A percentile compares a stretch with the other conserved stretches of the same genome.
These are phyloP conservation scores for Osmoderma eremita DNA, from an alignment of 2,888 invertebrate genomes.

Conservation along the genomic window DNA sequence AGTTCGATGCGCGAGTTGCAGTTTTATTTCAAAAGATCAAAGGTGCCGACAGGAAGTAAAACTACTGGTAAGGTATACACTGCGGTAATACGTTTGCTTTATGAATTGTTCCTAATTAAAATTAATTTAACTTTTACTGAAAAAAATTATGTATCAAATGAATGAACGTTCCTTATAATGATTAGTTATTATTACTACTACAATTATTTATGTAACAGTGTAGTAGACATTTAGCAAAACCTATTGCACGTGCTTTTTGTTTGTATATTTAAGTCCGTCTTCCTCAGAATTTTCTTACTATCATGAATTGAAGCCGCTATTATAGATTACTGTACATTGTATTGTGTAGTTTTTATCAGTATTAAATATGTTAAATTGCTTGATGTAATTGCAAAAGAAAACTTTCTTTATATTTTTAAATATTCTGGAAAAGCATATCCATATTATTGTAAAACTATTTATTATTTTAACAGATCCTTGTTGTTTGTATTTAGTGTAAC, in stretches of 20 bases:
- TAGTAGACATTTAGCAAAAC: slow-evolving; percentile 48
- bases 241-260: slow-evolving; percentile 61
- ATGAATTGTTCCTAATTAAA: no score
- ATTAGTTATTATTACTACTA: slow-evolving; percentile 3
- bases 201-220: not conserved
- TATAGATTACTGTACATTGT: slow-evolving; percentile 45
- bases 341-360: slow-evolving; percentile 45
- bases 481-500: slow-evolving; percentile 41
- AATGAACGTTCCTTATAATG: slow-evolving; percentile 17
- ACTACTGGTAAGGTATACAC: no score
- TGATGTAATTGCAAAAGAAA: slow-evolving; percentile 25
- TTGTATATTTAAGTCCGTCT: slow-evolving; percentile 42
- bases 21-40: no score
- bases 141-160: not conserved
- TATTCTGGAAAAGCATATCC: slow-evolving; percentile 14
- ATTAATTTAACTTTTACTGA: not conserved
- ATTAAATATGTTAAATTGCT: slow-evolving; percentile 39
- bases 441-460: slow-evolving; percentile 40
- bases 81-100: no score
- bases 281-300: slow-evolving; percentile 51
- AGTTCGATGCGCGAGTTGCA: no score
- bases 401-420: slow-evolving; percentile 36
- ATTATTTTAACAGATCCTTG: slow-evolving; percentile 38
- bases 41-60: no score
- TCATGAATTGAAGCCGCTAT: slow-evolving; percentile 58